Conservation (phyloP, 2,888 invertebrate genomes). For the Pycnomerus fuliginosus region DNA sequence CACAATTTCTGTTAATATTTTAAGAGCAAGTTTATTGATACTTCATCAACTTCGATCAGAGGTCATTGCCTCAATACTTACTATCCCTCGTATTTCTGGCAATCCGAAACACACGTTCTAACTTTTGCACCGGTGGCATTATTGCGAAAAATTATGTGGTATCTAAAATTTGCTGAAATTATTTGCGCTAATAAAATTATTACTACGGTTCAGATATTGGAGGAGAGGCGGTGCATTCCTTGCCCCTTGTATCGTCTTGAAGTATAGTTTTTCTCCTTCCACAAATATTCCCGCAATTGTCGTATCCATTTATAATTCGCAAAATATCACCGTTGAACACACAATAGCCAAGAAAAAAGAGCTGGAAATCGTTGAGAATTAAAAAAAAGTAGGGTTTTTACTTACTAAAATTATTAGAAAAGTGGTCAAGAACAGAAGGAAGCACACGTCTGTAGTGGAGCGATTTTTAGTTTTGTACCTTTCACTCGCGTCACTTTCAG, state of each 20-base stretch:
- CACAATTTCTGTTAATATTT: conserved; percentile 11
- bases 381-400: too few species aligned
- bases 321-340: conserved; percentile 58
- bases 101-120: conserved; percentile 46
- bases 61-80: conserved; percentile 30
- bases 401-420: conserved; percentile 60
- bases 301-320: conserved; percentile 63
- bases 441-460: conserved; percentile 56
- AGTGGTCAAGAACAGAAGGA: conserved; percentile 55
- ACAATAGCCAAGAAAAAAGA: conserved; percentile 47
- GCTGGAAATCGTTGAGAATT: conserved; percentile 33
- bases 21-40: conserved; percentile 8
- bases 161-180: conserved; percentile 30
- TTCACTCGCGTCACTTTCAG: conserved; percentile 28
- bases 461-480: conserved; percentile 23
- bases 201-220: conserved; percentile 49
- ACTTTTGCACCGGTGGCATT: conserved; percentile 33
- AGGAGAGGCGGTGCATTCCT: conserved; percentile 53
- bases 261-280: conserved; percentile 53
- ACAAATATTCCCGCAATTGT: conserved; percentile 66
- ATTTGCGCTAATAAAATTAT: conserved; percentile 14
- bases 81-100: conserved; percentile 40
- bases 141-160: conserved; percentile 28
- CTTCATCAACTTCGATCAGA: conserved; percentile 6
- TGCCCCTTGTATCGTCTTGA: conserved; percentile 40